Conservation (phyloP, 2,797 vertebrate species). For the Crocodylus rhombifer region DNA sequence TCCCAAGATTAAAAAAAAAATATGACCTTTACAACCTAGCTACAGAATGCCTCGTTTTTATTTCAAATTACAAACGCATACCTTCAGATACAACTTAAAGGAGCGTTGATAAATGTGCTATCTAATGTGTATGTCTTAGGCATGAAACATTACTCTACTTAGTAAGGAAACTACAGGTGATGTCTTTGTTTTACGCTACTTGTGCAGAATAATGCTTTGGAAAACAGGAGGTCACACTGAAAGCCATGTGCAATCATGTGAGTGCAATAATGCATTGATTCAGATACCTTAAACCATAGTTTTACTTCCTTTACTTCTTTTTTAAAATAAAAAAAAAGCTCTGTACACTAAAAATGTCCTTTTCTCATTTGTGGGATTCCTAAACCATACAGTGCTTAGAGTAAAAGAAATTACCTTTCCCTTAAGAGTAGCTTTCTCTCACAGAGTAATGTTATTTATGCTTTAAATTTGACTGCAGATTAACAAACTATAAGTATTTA, state of each 20-base stretch:
- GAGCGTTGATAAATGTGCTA: neutral
- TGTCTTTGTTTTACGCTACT: constrained; percentile 49
- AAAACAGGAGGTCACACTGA: constrained; percentile 31
- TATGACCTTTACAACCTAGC: neutral
- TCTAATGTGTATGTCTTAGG: neutral
- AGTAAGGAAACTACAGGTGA: constrained; percentile 34
- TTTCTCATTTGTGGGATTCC: constrained; percentile 64
- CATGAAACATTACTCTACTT: neutral
- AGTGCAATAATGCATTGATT: constrained; percentile 28
- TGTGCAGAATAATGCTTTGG: constrained; percentile 58
- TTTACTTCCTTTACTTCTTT: constrained; percentile 51
- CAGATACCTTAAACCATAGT: constrained; percentile 54
- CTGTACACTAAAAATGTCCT: constrained; percentile 37
- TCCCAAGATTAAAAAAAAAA: neutral
- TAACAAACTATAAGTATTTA: constrained; percentile 69
- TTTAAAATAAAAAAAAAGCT: constrained; percentile 55
- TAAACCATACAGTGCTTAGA: constrained; percentile 76
- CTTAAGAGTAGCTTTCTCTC: constrained; percentile 69
- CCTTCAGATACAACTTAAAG: neutral
- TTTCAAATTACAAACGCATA: neutral
- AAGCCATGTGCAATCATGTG: neutral
- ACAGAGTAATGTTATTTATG: constrained; percentile 76
- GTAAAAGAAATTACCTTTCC: constrained; percentile 76
- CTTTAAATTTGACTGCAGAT: constrained; percentile 67
- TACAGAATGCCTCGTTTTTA: neutral